A percentile compares a stretch with the other conserved stretches of the same genome.
Evolutionary conservation across 2,797 vertebrate genomes (phyloP).

Genomic region (Callimico goeldii): DNA sequence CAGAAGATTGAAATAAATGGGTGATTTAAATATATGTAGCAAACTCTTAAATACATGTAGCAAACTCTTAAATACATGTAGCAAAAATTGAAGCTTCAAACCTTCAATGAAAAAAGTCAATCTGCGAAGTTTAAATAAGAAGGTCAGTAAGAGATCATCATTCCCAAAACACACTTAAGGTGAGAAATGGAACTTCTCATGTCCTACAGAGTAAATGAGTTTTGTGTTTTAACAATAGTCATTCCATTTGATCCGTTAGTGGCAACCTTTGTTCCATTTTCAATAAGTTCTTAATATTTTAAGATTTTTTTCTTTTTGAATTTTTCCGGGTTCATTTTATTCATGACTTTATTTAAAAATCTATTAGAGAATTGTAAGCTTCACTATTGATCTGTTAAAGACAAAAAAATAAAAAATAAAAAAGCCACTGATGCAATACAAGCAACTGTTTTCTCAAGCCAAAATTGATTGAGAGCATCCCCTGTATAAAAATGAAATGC

Average conservation of each 20-base stretch:
- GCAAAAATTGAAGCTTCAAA: not conserved
- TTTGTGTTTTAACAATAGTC: slow-evolving; percentile 30
- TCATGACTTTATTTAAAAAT: slow-evolving; percentile 68
- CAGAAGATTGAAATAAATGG: not conserved
- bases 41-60: not conserved
- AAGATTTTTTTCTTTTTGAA: slow-evolving; percentile 26
- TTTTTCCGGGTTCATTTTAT: not conserved
- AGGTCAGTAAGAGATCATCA: not conserved
- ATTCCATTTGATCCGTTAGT: slow-evolving; percentile 15
- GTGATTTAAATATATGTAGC: slow-evolving; percentile 33
- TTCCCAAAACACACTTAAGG: slow-evolving; percentile 38
- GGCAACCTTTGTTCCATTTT: slow-evolving; percentile 58
- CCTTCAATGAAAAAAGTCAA: not conserved
- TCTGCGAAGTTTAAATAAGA: slow-evolving; percentile 62
- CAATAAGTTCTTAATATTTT: slow-evolving; percentile 9
- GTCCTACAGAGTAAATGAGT: slow-evolving; percentile 24
- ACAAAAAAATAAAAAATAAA: slow-evolving; percentile 39
- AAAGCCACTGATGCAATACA: slow-evolving; percentile 57
- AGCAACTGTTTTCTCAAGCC: slow-evolving; percentile 82
- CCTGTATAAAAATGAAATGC: slow-evolving; percentile 88
- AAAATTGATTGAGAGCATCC: slow-evolving; percentile 82
- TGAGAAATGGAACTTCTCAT: slow-evolving; percentile 53
- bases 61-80: slow-evolving; percentile 9
- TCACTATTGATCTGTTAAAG: slow-evolving; percentile 76
- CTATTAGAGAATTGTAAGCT: slow-evolving; percentile 60